Evolutionary conservation across 2,797 vertebrate genomes (phyloP).

Genomic region (Sebastes variabilis): DNA sequence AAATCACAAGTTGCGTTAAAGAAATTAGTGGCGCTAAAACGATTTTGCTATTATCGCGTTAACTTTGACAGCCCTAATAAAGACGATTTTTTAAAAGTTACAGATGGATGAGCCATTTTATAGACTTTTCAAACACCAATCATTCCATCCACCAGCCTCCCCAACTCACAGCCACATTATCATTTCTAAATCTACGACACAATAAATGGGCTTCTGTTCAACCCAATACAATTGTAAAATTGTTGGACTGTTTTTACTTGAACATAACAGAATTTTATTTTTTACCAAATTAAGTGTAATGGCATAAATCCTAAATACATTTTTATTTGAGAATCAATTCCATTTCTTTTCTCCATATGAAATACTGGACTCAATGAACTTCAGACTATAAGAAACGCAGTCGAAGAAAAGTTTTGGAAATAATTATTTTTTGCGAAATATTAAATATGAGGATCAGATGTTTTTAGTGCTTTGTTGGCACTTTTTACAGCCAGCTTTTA

Average conservation of each 20-base stretch:
- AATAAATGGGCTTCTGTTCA: background rate
- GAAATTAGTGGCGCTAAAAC: no score
- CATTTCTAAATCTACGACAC: background rate
- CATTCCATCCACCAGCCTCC: no score
- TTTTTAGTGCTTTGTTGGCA: background rate
- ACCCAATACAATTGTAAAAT: no score
- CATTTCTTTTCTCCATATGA: constrained; percentile 34
- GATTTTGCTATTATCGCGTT: no score
- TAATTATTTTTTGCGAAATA: background rate
- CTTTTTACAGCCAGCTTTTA: background rate
- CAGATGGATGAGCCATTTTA: no score
- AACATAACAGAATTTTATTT: no score
- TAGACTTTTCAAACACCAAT: background rate
- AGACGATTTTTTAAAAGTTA: no score
- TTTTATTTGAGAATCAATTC: background rate
- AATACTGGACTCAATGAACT: constrained; percentile 29
- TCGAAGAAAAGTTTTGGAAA: background rate
- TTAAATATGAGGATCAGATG: background rate
- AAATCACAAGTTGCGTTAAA: no score
- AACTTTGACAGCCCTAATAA: no score
- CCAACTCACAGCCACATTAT: background rate
- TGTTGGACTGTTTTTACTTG: no score
- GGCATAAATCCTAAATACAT: background rate
- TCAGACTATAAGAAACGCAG: background rate
- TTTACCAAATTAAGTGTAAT: no score